Conservation (phyloP, 1,140 invertebrate genomes). For the Drosophila sechellia region DNA sequence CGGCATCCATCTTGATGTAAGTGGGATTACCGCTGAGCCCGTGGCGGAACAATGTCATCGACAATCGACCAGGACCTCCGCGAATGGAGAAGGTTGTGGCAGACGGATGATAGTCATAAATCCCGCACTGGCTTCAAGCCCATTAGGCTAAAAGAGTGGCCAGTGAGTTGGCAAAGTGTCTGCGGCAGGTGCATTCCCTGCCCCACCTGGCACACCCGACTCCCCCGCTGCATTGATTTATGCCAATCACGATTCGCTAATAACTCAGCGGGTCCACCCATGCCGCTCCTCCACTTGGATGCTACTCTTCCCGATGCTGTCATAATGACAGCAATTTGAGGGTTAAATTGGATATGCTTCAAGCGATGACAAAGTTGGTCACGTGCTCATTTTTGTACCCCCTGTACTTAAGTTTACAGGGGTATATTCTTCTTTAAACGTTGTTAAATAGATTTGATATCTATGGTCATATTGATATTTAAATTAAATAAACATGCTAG, state of each 20-base stretch:
- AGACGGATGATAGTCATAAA: slow-evolving; percentile 53
- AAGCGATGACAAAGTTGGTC: slow-evolving; percentile 76
- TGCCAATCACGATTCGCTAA: slow-evolving; percentile 83
- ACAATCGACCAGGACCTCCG: slow-evolving; percentile 35
- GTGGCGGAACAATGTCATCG: slow-evolving; percentile 45
- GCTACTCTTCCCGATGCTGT: slow-evolving; percentile 42
- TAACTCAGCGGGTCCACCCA: slow-evolving; percentile 69
- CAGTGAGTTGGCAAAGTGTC: slow-evolving; percentile 32
- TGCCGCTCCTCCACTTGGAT: slow-evolving; percentile 6
- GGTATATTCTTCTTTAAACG: background rate
- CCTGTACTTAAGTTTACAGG: background rate
- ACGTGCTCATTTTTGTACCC: slow-evolving; percentile 50
- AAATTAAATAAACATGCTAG: too few relatives aligned
- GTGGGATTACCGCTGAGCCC: slow-evolving; percentile 41
- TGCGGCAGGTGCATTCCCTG: slow-evolving; percentile 57
- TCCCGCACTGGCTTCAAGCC: slow-evolving; percentile 32
- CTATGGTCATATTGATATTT: background rate
- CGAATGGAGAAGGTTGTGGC: slow-evolving; percentile 4
- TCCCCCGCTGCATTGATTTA: slow-evolving; percentile 73
- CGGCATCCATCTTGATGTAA: slow-evolving; percentile 60
- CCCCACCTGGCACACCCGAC: background rate
- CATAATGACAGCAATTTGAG: slow-evolving; percentile 82
- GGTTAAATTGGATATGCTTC: slow-evolving; percentile 80
- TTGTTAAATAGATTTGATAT: too few relatives aligned
- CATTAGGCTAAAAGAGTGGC: slow-evolving; percentile 28